Evolutionary conservation across 2,797 vertebrate species (phyloP), one percentile per base, ranked within the genome.

Genomic region (Melopsittacus undulatus): DNA sequence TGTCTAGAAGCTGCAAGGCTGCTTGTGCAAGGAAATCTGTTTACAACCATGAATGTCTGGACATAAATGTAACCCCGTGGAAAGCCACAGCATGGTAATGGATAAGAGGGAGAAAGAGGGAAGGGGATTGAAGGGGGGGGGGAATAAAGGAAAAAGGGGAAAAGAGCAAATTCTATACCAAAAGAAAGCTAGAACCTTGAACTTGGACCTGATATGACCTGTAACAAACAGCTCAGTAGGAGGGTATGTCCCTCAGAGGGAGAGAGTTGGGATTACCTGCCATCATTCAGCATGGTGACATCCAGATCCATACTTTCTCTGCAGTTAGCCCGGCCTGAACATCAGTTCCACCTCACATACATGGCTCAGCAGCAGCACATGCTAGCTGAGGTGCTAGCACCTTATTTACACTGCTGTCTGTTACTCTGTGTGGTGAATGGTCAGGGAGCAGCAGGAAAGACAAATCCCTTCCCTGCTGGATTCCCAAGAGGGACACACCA

Each of bases 401-500:
- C 12, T 59, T 66, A 8, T 38, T 36, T 51, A 49, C 14, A 1
- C 70, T 42, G 52, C 20, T 70, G 30, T 61, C 72, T 77, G 62
- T 24, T 79, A 51, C 27, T 63, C 30, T 87, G 22, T 0, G 0
- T 59, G 38, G 40, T 2, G 15, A 63, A 32, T 4, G 26, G 29
- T n/a, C 82, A 74, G 56, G 16, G 16, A 74, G 82, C 62, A 43
- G 73, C 54, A 52, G n/a, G 11, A 40, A 17, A 76, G 87, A 45
- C 26, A 3, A 24, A n/a, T 78, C 43, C 43, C 36, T 83, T 62
- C 36, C 67, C 43, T 42, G 13, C 4, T 2, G 2, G 29, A 27
- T 89, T 86, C 34, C 36, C 43, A 18, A 21, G 27, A 62, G 36
- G 11, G 8, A 3, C 0, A 0, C 52, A 45, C 4, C 12, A 1